A percentile compares a stretch with the other conserved stretches of the same genome.
Conservation (phyloP, 2,888 invertebrate genomes). For the Chymomyza amoena region DNA sequence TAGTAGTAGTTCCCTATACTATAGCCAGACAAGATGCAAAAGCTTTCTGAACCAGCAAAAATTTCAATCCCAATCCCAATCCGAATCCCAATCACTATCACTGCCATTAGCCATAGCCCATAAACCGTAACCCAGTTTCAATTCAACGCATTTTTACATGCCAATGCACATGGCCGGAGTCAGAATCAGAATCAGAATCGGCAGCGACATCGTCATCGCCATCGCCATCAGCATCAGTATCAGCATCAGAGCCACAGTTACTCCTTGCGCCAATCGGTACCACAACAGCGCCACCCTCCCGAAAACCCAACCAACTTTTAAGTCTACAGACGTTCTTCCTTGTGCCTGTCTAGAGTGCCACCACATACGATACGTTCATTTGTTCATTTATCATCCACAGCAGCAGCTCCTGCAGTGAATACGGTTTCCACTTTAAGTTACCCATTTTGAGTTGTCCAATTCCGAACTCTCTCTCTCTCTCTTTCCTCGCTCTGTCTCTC, state of each 20-base stretch:
- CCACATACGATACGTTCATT: too few species aligned
- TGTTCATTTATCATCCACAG: too few species aligned
- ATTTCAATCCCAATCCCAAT: slow-evolving; percentile 13
- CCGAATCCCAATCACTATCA: slow-evolving; percentile 44
- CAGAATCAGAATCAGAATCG: not conserved
- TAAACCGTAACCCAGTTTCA: slow-evolving; percentile 69
- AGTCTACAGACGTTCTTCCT: too few species aligned
- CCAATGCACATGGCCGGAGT: slow-evolving; percentile 52
- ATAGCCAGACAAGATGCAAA: not conserved
- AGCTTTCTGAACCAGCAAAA: slow-evolving; percentile 4
- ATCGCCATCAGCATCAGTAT: too few species aligned
- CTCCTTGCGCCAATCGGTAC: not conserved
- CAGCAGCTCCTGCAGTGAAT: too few species aligned
- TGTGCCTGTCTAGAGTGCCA: too few species aligned
- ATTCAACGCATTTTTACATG: slow-evolving; percentile 72
- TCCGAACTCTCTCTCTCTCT: too few species aligned
- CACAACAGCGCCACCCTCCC: not conserved
- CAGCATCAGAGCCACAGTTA: not conserved
- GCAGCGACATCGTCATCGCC: not conserved
- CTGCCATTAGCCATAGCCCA: slow-evolving; percentile 62
- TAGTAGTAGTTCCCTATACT: not conserved
- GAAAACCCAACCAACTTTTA: too few species aligned
- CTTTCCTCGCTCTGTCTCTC: too few species aligned
- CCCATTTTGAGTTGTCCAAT: too few species aligned
- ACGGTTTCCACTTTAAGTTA: too few species aligned